Percentiles rank a stretch among this genome's conserved stretches.
Evolutionary conservation across 2,888 invertebrate genomes (phyloP).

Genomic region (Saturnia pavonia): DNA sequence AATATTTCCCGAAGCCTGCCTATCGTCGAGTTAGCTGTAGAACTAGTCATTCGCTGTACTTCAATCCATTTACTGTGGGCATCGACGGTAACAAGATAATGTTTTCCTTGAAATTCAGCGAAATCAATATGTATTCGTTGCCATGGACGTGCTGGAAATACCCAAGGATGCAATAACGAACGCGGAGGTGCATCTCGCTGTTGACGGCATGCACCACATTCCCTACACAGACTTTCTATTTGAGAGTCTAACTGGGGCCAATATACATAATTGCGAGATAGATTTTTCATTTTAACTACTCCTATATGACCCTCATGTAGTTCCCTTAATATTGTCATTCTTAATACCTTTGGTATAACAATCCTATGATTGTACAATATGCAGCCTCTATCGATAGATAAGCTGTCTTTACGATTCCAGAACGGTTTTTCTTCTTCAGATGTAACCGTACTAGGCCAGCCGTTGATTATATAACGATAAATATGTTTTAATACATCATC

Average conservation of each 20-base stretch:
- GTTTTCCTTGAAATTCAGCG: too few species aligned
- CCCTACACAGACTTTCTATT: too few species aligned
- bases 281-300: too few species aligned
- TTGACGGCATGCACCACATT: too few species aligned
- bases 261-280: too few species aligned
- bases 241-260: too few species aligned
- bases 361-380: not conserved
- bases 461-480: too few species aligned
- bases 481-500: not conserved
- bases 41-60: conserved; percentile 17
- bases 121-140: too few species aligned
- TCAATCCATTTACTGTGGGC: conserved; percentile 27
- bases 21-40: conserved; percentile 15
- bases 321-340: not conserved
- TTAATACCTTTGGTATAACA: not conserved
- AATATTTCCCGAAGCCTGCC: conserved; percentile 17
- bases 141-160: too few species aligned
- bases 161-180: too few species aligned
- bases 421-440: not conserved
- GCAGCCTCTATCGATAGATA: not conserved
- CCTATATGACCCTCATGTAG: too few species aligned
- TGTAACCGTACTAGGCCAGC: not conserved
- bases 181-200: too few species aligned
- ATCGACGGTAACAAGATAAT: conserved; percentile 25
- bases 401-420: not conserved